Conservation (phyloP, 2,888 invertebrate genomes). For the Cerastis rubricosa region DNA sequence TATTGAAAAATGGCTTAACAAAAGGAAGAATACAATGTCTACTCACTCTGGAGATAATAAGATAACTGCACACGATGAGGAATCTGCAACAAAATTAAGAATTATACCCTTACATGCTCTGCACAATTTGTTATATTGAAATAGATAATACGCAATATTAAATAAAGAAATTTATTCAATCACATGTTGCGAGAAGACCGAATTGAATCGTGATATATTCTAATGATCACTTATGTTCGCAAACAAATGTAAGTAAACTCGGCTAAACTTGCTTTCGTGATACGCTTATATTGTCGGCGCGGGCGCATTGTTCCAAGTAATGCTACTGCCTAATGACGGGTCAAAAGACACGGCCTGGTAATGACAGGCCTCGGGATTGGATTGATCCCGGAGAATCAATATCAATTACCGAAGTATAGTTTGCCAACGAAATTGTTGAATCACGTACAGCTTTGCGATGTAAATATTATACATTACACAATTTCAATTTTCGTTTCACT, state of each 20-base stretch:
- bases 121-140: slow-evolving; percentile 28
- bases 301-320: slow-evolving; percentile 72
- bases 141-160: slow-evolving; percentile 45
- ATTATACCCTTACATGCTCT: slow-evolving; percentile 40
- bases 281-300: slow-evolving; percentile 64
- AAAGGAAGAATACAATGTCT: slow-evolving; percentile 36
- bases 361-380: slow-evolving; percentile 83
- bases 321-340: slow-evolving; percentile 76
- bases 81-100: slow-evolving; percentile 81
- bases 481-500: slow-evolving; percentile 73
- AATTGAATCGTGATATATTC: slow-evolving; percentile 82
- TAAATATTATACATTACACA: slow-evolving; percentile 75
- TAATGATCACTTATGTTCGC: slow-evolving; percentile 74
- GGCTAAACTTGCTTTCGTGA: slow-evolving; percentile 77
- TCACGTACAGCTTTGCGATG: slow-evolving; percentile 76
- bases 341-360: slow-evolving; percentile 87
- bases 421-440: slow-evolving; percentile 76
- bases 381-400: slow-evolving; percentile 79
- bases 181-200: slow-evolving; percentile 68
- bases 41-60: slow-evolving; percentile 78
- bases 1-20: slow-evolving; percentile 36
- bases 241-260: slow-evolving; percentile 78
- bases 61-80: slow-evolving; percentile 79
- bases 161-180: slow-evolving; percentile 72
- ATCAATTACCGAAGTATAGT: slow-evolving; percentile 71